Evolutionary conservation across 2,113 vertebrate species (phyloP).

Genomic region (Myrmecophaga tridactyla): DNA sequence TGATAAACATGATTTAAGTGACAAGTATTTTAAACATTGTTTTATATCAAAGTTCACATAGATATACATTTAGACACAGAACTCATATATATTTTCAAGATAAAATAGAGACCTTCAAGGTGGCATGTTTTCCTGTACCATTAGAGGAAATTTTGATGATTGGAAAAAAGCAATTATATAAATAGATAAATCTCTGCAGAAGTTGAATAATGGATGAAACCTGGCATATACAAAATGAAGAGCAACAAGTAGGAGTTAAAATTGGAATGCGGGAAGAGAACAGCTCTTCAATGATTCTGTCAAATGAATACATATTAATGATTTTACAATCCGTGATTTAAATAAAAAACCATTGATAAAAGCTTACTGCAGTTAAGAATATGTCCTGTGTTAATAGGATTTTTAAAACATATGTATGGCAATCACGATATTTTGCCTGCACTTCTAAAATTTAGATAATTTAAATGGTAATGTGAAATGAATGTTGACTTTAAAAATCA

Average conservation of each 20-base stretch:
- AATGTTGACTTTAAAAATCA: constrained; percentile 43
- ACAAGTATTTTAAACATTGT: background rate
- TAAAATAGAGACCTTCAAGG: background rate
- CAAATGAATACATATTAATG: constrained; percentile 38
- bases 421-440: constrained; percentile 21
- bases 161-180: constrained; percentile 21
- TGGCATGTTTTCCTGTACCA: background rate
- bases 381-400: background rate
- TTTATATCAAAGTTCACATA: background rate
- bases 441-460: constrained; percentile 35
- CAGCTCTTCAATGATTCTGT: background rate
- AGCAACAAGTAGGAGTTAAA: constrained; percentile 48
- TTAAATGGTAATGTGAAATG: constrained; percentile 36
- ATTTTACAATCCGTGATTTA: constrained; percentile 23
- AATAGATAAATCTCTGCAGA: constrained; percentile 18
- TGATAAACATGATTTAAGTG: background rate
- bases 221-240: constrained; percentile 22
- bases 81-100: background rate
- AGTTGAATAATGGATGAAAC: constrained; percentile 25
- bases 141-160: constrained; percentile 11
- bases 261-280: constrained; percentile 14
- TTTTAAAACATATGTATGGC: background rate
- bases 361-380: background rate
- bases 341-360: constrained; percentile 29
- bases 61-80: background rate